A percentile compares a stretch with the other conserved stretches of the same genome.
Conservation (phyloP, 2,888 invertebrate genomes). For the Tupiocoris notatus region DNA sequence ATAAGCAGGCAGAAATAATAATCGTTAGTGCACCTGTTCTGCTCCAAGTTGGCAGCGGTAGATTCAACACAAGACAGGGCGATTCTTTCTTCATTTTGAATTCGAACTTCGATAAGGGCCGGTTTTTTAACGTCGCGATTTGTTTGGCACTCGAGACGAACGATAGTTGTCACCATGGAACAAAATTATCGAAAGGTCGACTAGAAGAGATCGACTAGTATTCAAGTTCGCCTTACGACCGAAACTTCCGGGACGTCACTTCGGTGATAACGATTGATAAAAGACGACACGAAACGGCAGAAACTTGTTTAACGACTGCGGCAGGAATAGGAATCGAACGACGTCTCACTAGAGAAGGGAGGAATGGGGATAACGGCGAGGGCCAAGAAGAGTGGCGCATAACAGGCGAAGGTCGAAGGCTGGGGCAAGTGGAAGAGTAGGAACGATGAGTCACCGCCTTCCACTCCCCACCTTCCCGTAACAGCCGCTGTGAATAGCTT, state of each 20-base stretch:
- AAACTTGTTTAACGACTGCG: background rate
- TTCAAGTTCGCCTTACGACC: too few species aligned
- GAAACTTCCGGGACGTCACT: too few species aligned
- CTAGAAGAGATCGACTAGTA: too few species aligned
- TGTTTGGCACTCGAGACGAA: background rate
- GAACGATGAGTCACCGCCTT: background rate
- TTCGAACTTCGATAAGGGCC: background rate
- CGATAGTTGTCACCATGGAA: background rate
- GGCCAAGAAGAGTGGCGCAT: background rate
- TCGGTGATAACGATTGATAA: too few species aligned
- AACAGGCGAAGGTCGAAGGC: background rate
- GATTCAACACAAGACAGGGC: constrained; percentile 49
- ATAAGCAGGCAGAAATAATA: too few species aligned
- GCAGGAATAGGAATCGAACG: background rate
- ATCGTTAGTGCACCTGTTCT: constrained; percentile 51
- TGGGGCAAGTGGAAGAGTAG: background rate
- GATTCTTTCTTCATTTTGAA: constrained; percentile 52
- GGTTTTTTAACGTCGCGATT: background rate
- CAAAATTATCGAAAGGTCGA: background rate
- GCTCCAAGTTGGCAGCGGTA: constrained; percentile 50
- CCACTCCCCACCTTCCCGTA: too few species aligned
- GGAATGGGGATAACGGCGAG: too few species aligned
- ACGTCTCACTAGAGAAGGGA: background rate
- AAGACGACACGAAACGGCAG: too few species aligned
- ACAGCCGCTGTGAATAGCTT: background rate